Conservation (phyloP, 2,113 vertebrate genomes). For the Nothoprocta perdicaria region DNA sequence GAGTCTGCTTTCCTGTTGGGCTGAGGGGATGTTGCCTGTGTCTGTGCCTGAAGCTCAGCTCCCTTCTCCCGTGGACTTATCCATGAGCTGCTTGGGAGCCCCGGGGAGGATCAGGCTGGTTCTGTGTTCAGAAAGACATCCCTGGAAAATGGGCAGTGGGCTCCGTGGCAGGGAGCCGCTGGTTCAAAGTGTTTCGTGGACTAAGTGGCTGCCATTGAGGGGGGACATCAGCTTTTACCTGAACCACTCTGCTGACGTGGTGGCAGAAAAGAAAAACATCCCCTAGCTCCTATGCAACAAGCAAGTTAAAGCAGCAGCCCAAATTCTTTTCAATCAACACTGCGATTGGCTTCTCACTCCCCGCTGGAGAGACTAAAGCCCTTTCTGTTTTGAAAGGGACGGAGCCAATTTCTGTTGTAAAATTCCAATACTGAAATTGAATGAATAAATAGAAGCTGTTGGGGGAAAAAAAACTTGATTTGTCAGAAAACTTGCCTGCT, state of each 20-base stretch:
- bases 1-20: accelerated
- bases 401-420: background rate
- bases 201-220: background rate
- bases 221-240: background rate
- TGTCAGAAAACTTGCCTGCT: conserved; percentile 29
- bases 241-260: background rate
- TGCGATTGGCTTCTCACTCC: conserved; percentile 56
- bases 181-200: background rate
- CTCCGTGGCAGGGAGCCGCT: background rate
- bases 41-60: background rate
- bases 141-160: background rate
- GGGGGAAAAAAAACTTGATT: background rate
- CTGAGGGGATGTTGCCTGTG: background rate
- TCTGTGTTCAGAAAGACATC: background rate
- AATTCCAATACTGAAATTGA: conserved; percentile 39
- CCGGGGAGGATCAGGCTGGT: background rate
- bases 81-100: background rate
- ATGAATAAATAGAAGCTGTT: conserved; percentile 13
- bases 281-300: background rate
- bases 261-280: accelerated
- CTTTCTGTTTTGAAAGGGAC: conserved; percentile 47
- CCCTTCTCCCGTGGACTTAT: background rate
- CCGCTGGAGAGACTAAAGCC: conserved; percentile 39
- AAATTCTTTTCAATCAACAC: background rate
- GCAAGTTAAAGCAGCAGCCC: conserved; percentile 30